These are phyloP conservation scores for Scaptomyza polygonia DNA, from an alignment of 2,888 invertebrate species.

Conservation along the genomic window DNA sequence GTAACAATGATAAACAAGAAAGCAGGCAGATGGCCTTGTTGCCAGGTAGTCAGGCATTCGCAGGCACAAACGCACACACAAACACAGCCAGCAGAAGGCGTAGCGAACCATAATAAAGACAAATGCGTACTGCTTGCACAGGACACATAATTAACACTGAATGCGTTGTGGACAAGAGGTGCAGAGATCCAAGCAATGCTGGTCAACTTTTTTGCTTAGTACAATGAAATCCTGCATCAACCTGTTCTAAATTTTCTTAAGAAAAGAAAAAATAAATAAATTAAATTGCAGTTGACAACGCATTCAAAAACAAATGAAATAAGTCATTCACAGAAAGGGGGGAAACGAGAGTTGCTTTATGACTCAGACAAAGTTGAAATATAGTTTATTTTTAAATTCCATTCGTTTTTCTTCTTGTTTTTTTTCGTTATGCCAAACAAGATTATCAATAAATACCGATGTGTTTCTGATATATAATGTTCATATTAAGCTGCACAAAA, in stretches of 20 bases:
- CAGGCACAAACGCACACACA: conserved; percentile 1
- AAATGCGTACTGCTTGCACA: conserved; percentile 74
- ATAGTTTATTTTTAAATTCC: background rate
- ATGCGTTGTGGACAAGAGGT: conserved; percentile 10
- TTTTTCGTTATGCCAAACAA: too few relatives aligned
- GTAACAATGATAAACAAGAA: conserved; percentile 73
- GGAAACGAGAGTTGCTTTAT: background rate
- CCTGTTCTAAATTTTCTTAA: background rate
- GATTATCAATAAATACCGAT: background rate
- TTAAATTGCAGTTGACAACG: conserved; percentile 16
- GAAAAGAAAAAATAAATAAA: conserved; percentile 20
- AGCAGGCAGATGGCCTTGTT: conserved; percentile 73
- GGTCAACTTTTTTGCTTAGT: conserved; percentile 24
- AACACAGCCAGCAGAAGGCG: conserved; percentile 20
- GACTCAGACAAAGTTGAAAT: background rate
- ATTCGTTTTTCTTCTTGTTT: background rate
- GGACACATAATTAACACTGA: conserved; percentile 74
- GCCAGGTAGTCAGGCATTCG: conserved; percentile 53
- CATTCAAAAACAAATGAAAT: background rate
- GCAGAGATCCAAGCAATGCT: conserved; percentile 3
- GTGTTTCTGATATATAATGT: too few relatives aligned
- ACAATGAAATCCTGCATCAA: conserved; percentile 28
- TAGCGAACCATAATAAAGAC: conserved; percentile 69
- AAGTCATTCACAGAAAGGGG: background rate
- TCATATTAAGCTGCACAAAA: background rate